These are phyloP conservation scores for Folsomia manolachei DNA, from an alignment of 2,888 invertebrate species.

Conservation along the genomic window DNA sequence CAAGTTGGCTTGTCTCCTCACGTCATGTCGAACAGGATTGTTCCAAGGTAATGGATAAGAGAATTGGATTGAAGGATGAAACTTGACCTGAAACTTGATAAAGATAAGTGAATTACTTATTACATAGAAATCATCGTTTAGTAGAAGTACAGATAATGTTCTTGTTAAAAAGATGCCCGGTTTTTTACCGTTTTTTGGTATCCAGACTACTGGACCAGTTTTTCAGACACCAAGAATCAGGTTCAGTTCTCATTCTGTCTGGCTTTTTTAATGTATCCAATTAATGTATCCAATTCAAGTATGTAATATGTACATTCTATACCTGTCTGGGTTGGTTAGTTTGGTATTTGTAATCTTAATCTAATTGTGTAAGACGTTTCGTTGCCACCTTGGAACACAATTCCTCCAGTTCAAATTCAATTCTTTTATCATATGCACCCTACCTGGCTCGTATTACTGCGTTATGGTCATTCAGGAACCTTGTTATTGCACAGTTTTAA, in stretches of 20 bases:
- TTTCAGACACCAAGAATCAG: neutral
- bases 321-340: neutral
- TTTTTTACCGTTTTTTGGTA: constrained; percentile 2
- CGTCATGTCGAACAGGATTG: constrained; percentile 10
- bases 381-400: constrained; percentile 3
- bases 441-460: no score
- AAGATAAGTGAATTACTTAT: constrained; percentile 20
- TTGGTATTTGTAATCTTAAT: constrained; percentile 3
- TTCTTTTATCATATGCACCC: neutral
- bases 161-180: constrained; percentile 12
- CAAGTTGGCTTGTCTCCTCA: neutral
- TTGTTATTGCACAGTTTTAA: neutral
- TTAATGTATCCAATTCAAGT: neutral
- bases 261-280: neutral
- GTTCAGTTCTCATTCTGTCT: neutral
- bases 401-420: neutral
- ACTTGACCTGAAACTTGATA: constrained; percentile 13
- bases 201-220: neutral
- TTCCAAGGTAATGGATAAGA: constrained; percentile 14
- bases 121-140: constrained; percentile 8
- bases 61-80: constrained; percentile 2
- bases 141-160: neutral
- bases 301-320: neutral
- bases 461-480: no score
- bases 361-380: constrained; percentile 9